phyloP scores from a whole-genome alignment of 2,113 vertebrate genomes.

The Aspidoscelis tigris region DNA sequence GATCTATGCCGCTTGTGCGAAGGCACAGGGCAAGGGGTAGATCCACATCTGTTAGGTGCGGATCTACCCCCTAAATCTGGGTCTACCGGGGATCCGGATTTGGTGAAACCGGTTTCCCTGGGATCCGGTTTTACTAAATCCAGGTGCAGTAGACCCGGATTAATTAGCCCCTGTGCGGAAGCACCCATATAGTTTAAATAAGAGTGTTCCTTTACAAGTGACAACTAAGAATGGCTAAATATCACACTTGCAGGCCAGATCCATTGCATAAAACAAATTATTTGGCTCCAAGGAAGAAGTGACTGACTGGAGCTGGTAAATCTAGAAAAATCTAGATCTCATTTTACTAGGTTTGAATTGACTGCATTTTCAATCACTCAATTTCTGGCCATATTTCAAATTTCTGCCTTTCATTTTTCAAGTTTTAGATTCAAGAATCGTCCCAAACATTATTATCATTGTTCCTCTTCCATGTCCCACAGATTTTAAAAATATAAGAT shows the following conservation, averaged over 20 bases:
- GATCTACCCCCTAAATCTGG: neutral
- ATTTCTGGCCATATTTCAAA: neutral
- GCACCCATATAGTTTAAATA: neutral
- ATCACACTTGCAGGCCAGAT: neutral
- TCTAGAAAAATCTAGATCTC: neutral
- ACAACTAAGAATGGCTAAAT: neutral
- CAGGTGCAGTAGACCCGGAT: too few species aligned
- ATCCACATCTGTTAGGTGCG: too few species aligned
- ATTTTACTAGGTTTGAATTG: neutral
- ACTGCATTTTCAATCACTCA: too few species aligned
- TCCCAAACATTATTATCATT: neutral
- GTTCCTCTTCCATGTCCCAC: neutral
- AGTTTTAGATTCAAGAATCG: neutral
- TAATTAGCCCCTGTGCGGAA: too few species aligned
- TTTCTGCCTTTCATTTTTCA: neutral
- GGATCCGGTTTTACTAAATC: too few species aligned
- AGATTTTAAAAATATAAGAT: too few species aligned
- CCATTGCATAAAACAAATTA: neutral
- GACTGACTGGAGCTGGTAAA: neutral
- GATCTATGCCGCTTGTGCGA: too few species aligned
- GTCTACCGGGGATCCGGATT: neutral
- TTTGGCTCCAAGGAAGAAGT: neutral
- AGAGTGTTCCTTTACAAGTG: neutral
- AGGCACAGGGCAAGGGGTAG: too few species aligned
- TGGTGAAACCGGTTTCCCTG: too few species aligned